Evolutionary conservation across 2,113 vertebrate genomes (phyloP).

Genomic region (Corythornis madagascariensis): DNA sequence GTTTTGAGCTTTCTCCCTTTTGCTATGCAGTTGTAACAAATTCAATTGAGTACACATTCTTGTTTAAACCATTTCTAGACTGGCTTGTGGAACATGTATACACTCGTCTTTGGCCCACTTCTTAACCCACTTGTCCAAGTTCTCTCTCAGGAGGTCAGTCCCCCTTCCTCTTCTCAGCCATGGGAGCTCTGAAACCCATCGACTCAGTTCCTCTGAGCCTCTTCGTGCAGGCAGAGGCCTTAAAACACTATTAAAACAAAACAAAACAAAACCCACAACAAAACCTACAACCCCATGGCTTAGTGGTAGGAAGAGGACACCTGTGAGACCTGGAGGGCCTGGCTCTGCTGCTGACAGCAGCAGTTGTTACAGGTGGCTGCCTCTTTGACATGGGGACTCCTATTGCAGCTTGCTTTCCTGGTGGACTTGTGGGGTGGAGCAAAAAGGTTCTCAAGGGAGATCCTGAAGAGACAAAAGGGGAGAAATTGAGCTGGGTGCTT

Average conservation of each 20-base stretch:
- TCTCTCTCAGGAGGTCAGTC: fast-evolving
- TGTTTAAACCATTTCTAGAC: neutral
- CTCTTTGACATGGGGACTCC: fast-evolving
- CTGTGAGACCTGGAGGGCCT: neutral
- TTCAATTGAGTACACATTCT: fast-evolving
- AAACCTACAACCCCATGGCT: neutral
- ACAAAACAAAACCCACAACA: neutral
- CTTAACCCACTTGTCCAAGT: fast-evolving
- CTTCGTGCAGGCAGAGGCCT: neutral
- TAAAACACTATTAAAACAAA: neutral
- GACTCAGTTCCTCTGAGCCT: neutral
- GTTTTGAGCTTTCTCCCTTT: neutral
- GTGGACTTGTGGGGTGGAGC: neutral
- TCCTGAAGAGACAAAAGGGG: neutral
- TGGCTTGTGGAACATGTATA: fast-evolving
- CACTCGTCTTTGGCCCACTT: neutral
- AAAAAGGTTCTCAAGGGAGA: neutral
- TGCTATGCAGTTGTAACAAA: neutral
- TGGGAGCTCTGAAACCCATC: neutral
- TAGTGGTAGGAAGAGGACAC: neutral
- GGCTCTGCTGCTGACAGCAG: neutral
- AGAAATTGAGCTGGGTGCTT: neutral
- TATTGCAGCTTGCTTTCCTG: fast-evolving
- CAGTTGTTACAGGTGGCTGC: fast-evolving
- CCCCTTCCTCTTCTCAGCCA: neutral